Base-by-base conservation (phyloP, 2,113 vertebrate genomes). In the Egretta garzetta region DNA sequence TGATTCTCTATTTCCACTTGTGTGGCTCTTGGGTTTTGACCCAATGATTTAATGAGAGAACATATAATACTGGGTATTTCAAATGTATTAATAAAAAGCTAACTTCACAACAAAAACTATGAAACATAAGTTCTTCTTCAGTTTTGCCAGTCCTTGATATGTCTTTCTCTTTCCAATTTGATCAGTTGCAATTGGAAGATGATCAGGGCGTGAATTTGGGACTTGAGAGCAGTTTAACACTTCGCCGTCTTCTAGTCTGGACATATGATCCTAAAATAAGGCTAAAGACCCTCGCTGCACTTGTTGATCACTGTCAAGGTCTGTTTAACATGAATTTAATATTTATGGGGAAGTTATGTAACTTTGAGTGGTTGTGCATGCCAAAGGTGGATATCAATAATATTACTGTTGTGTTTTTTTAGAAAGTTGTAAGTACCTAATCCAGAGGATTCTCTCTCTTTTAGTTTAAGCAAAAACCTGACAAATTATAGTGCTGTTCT, bases 301-400 rank as follows among this genome's bases (percentile, higher is more conserved):
- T 99, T 49, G 99, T 99, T 58, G 99, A 99, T 98, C 99, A 99
- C 96, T 99, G 99, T 98, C 99, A 99, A 99, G 99, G 99, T 99
- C 14, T 60, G 97, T 96, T 79, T 43, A 70, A 89, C 12, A n/a
- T 81, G 11, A 26, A 39, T 68, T 86, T 81, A 20, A 15, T 59
- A 2, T 80, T 73, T 64, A 21, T 47, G 37, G 50, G 16, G 16
- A 35, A 64, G 14, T 74, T 77, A 9, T 4, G 3, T 80, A 43
- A 56, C 35, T 96, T 68, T 37, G 45, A 45, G 28, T 92, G 62
- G 58, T 50, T 92, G 26, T 86, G 66, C 58, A 47, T 94, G 79
- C 10, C 59, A 43, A 20, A 62, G 16, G 6, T 68, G 47, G 39
- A 12, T 86, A 16, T 66, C 49, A 60, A 1, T 75, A 68, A 73